Base-by-base conservation (phyloP, 1,140 invertebrate genomes). In the Calosoma granatense region DNA sequence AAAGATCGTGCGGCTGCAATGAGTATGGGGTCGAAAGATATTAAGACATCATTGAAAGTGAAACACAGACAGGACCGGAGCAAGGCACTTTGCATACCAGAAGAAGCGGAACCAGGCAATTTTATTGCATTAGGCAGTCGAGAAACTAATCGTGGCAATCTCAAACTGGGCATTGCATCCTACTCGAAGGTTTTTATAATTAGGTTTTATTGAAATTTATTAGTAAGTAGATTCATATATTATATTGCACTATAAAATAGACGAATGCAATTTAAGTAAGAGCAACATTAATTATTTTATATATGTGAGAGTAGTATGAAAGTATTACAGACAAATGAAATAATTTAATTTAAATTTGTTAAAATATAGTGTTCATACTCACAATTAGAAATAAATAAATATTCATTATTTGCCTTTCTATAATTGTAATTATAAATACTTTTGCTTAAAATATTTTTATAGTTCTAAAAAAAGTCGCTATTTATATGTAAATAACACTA, bases 1-100 rank as follows among this genome's bases (percentile, higher is more conserved):
- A 94, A 93, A 66, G 91, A 93, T 68, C 72, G 91, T 9, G 91
- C 91, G 0, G 90, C 91, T 0, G 90, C 90, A 1, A 90, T 92
- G 2, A 88, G 89, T 62, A 81, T 92, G 77, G 88, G 88, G 0
- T 84, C 58, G 75, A 82, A 51, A 53, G 90, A 94, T 67, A 93
- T 93, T 26, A 93, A 93, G 64, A 84, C 86, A 58, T 89, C 86
- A 20, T 72, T 92, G 53, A 88, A 83, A 65, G 79, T 88, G 57
- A 92, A 92, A 64, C 79, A 86, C 55, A 81, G 84, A 55, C 82
- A 87, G 58, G 89, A 92, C 65, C 77, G 87, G 17, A 87, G 82
- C 58, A 81, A 78, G 57, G 81, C 80, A 0, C 66, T 90, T 23
- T 79, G 86, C 56, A 82, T 90, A 41, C 86, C 88, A 0, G 88